These are phyloP conservation scores for Arbacia lixula DNA, from an alignment of 53 echinoderm and acorn worm species.

Conservation along the genomic window DNA sequence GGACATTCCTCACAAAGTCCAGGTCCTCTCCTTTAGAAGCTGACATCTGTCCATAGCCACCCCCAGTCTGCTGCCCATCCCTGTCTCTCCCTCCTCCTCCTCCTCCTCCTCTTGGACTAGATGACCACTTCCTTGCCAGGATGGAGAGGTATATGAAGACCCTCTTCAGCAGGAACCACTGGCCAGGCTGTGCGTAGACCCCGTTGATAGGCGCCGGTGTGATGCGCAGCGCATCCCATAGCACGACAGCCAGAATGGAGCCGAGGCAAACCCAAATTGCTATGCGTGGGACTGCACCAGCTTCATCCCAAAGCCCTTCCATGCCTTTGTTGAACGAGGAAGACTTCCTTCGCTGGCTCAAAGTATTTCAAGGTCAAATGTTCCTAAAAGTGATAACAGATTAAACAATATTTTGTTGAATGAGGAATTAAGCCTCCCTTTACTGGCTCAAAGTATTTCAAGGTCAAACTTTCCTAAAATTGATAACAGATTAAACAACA, in stretches of 20 bases:
- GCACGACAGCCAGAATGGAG: neutral
- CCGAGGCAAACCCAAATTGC: neutral
- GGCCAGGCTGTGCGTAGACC: conserved; percentile 63
- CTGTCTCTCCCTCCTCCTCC: too few species aligned
- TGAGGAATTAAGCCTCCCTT: too few species aligned
- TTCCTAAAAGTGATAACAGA: too few species aligned
- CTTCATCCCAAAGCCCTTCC: too few species aligned
- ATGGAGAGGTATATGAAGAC: conserved; percentile 45
- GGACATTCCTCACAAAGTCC: conserved; percentile 39
- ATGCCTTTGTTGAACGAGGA: too few species aligned
- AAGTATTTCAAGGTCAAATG: too few species aligned
- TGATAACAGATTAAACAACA: too few species aligned
- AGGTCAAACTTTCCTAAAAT: too few species aligned
- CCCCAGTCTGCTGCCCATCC: neutral
- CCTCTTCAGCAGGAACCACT: conserved; percentile 66
- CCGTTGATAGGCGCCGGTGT: conserved; percentile 51
- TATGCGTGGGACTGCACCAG: conserved; percentile 38
- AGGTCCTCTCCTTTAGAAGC: conserved; percentile 8
- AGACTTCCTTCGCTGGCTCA: too few species aligned
- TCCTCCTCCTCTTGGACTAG: neutral
- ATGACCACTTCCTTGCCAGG: conserved; percentile 36
- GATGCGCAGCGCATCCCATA: neutral
- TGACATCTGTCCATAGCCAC: conserved; percentile 10
- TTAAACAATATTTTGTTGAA: too few species aligned
- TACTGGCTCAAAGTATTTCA: too few species aligned